Base-by-base conservation (phyloP, 1,140 invertebrate genomes). In the Meloidogyne floridensis region DNA sequence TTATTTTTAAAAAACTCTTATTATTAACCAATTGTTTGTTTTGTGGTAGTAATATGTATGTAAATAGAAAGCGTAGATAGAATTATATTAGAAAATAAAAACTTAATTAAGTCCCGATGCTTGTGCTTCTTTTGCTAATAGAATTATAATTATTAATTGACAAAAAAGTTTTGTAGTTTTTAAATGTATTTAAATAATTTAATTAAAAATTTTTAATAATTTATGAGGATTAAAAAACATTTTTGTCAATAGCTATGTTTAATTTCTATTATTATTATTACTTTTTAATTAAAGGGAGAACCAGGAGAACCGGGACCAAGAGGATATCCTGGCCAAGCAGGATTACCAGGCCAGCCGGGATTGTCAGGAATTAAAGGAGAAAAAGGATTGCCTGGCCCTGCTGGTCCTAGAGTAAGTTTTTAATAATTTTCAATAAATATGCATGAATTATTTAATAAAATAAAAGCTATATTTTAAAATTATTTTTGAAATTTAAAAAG, bases 321-420 rank as follows among this genome's bases (percentile, higher is more conserved):
- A 10, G 88, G 88, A 71, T 90, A 87, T 82, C 86, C 89, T 13
- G 89, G 89, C 13, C 69, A 84, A n/a, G 56, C 80, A 20, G 88
- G 88, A 70, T 70, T 86, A 13, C 88, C 88, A 42, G 89, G 88
- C 47, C 86, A 87, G 65, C 88, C 89, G 13, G 88, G 85, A 11
- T 72, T 86, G 10, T 85, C 89, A 42, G 89, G 89, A 81, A 89
- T 87, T 77, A 90, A 87, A 77, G 88, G 88, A 70, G 89, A 90
- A 78, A 90, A 90, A 82, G 89, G 89, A 32, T 79, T 90, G 59
- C 81, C 82, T 43, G 89, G 89, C 72, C 89, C 88, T 13, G 89
- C 87, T 75, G 89, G 89, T 79, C 88, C 90, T 59, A 80, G 89
- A 83, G 88, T 90, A 6, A 70, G 43, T 70, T 65, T n/a, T 59